Evolutionary conservation across 2,888 invertebrate genomes (phyloP), one percentile per base, ranked within the genome.

Genomic region (Mechanitis mazaeus): DNA sequence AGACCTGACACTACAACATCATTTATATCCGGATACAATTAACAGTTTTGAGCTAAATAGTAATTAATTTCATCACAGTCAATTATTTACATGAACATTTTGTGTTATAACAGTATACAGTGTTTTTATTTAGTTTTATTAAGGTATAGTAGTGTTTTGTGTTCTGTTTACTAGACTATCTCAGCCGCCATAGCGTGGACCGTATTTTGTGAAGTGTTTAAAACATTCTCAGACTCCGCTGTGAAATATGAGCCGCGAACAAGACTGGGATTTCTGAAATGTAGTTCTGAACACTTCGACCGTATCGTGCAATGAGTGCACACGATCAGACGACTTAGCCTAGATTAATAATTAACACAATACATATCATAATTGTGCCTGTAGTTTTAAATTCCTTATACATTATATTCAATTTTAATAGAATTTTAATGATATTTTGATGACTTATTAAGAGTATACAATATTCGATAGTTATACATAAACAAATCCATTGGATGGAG

Each of bases 301-400:
- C 45, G 31, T 47, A 42, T 38, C 33, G 55, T 71, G 69, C 62
- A 60, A 69, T 66, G 56, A 64, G 58, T 64, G 54, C 55, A 56
- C 55, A 56, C 56, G 33, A 61, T 64, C 31, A 56, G 59, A 31
- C 65, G 66, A 64, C 71, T 76, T 85, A 85, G 76, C 64, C 69
- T 75, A 66, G 76, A 79, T 74, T 71, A 66, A 70, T 72, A 77
- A 80, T 78, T 72, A 77, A 81, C 78, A 75, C 78, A 81, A 87
- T 86, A 88, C 88, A 89, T 89, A 89, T 89, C 88, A 88, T 80
- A 73, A 77, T 70, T 83, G 88, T 89, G 89, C 88, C 88, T 88
- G 76, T 85, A 87, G 74, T 73, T 68, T 75, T 79, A 79, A 78
- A 75, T 66, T 61, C 59, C 65, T 66, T 63, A 62, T 66, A 66